These are phyloP conservation scores for Saiga tatarica DNA, from an alignment of 2,113 vertebrate species.

Conservation along the genomic window DNA sequence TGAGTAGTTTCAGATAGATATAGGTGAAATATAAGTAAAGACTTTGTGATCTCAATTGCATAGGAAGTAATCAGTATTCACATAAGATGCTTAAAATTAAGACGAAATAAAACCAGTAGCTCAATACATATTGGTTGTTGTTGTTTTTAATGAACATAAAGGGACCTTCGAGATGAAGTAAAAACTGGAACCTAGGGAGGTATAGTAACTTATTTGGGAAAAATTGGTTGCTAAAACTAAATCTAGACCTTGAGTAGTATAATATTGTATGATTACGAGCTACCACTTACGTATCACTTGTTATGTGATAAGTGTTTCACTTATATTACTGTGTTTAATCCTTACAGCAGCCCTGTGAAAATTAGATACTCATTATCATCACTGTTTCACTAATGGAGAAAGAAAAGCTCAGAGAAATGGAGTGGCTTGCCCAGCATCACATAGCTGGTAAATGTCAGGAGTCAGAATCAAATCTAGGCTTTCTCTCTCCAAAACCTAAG, in stretches of 20 bases:
- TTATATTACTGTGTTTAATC: not conserved
- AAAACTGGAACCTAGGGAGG: not conserved
- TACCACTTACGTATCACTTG: not conserved
- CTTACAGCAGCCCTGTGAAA: not conserved
- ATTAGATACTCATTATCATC: not conserved
- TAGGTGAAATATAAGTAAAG: slow-evolving; percentile 14
- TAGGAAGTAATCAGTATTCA: slow-evolving; percentile 19
- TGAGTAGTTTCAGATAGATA: not conserved
- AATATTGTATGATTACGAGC: not conserved
- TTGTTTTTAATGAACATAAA: not conserved
- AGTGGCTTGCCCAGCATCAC: not conserved
- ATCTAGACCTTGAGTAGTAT: not conserved
- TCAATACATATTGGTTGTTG: not conserved
- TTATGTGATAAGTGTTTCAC: not conserved
- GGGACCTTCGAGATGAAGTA: not conserved
- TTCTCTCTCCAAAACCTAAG: not conserved
- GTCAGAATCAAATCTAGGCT: not conserved
- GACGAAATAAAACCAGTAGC: not conserved
- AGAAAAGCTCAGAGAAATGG: not conserved
- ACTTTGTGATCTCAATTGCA: not conserved
- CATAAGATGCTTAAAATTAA: slow-evolving; percentile 44
- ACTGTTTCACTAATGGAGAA: not conserved
- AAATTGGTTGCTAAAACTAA: not conserved
- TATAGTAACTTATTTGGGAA: not conserved
- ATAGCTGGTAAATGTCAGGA: not conserved